Evolutionary conservation across 2,113 vertebrate species (phyloP).

Genomic region (Sigmodon hispidus): DNA sequence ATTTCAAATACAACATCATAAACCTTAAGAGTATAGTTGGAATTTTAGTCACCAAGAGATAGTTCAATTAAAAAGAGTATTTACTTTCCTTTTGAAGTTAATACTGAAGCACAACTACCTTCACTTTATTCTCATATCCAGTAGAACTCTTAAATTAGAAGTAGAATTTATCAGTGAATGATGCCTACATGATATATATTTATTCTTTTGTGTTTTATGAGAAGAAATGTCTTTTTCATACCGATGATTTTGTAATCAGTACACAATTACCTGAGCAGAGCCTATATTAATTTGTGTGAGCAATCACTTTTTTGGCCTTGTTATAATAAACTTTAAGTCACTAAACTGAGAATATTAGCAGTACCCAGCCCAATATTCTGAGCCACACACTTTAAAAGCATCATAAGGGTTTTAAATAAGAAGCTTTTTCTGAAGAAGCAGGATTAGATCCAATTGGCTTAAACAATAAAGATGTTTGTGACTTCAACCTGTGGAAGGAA

Average conservation of each 20-base stretch:
- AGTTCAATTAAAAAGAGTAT: background rate
- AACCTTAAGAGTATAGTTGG: background rate
- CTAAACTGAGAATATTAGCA: background rate
- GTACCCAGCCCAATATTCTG: background rate
- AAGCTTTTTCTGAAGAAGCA: background rate
- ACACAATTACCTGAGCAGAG: conserved; percentile 40
- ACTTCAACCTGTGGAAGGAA: background rate
- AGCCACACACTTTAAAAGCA: background rate
- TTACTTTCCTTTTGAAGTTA: background rate
- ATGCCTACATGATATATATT: background rate
- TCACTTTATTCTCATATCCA: conserved; percentile 25
- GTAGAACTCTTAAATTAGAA: background rate
- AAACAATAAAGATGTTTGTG: background rate
- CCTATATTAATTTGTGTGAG: background rate
- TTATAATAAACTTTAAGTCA: conserved; percentile 1
- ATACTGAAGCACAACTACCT: background rate
- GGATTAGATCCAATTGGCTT: background rate
- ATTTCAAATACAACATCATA: background rate
- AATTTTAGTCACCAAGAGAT: conserved; percentile 14
- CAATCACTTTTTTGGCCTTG: background rate
- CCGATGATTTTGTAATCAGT: conserved; percentile 35
- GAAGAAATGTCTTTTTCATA: background rate
- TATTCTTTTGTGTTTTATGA: background rate
- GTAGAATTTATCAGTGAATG: background rate
- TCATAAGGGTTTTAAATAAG: background rate